Evolutionary conservation across 2,797 vertebrate genomes (phyloP).

Genomic region (Todus mexicanus): DNA sequence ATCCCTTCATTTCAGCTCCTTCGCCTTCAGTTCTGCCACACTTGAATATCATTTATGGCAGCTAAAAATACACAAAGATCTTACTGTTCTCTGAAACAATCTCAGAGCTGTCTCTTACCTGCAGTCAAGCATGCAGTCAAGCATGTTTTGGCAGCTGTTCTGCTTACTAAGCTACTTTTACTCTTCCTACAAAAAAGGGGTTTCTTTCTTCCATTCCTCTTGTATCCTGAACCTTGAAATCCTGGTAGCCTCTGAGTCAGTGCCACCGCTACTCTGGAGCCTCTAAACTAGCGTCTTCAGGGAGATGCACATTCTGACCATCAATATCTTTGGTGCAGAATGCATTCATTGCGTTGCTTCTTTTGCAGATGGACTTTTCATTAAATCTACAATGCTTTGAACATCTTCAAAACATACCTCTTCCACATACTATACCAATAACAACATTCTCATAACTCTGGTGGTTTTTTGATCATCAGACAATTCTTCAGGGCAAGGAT

Average conservation of each 20-base stretch:
- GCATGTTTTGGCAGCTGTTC: background rate
- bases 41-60: background rate
- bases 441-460: background rate
- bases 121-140: background rate
- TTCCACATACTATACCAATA: background rate
- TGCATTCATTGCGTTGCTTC: background rate
- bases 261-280: background rate
- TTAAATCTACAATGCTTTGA: background rate
- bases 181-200: background rate
- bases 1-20: background rate
- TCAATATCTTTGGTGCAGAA: background rate
- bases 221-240: background rate
- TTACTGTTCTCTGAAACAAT: background rate
- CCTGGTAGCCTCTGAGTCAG: background rate
- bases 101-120: conserved; percentile 22
- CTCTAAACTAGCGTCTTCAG: background rate
- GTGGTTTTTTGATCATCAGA: background rate
- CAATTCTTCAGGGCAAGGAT: background rate
- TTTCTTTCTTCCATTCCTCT: background rate
- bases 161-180: conserved; percentile 13
- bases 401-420: background rate
- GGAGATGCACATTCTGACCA: background rate
- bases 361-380: background rate
- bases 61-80: background rate
- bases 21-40: background rate